A percentile compares a stretch with the other conserved stretches of the same genome.
Conservation (phyloP, 2,797 vertebrate species). For the Ctenosaura bakeri region DNA sequence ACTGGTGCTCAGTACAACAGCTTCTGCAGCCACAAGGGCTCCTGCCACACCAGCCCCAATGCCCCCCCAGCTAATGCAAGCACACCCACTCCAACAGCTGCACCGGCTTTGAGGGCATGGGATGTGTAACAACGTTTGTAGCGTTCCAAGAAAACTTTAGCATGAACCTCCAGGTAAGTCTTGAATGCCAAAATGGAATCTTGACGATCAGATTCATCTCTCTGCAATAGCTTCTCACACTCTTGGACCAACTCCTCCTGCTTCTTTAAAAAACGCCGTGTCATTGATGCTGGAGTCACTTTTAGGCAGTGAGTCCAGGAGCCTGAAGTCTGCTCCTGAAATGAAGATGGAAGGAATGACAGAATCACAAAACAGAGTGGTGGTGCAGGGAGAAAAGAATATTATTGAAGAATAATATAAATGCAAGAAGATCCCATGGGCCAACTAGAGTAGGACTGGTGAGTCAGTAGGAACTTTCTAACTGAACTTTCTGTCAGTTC, state of each 20-base stretch:
- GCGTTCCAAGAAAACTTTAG: slow-evolving; percentile 26
- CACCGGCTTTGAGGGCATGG: slow-evolving; percentile 34
- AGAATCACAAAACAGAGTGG: not conserved
- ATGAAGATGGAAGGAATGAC: not conserved
- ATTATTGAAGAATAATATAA: too few relatives aligned
- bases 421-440: too few relatives aligned
- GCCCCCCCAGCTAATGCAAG: slow-evolving; percentile 46
- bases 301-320: not conserved
- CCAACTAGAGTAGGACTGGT: too few relatives aligned
- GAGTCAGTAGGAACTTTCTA: too few relatives aligned
- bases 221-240: not conserved
- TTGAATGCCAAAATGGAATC: not conserved
- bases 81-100: slow-evolving; percentile 41
- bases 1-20: slow-evolving; percentile 15
- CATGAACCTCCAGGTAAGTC: not conserved
- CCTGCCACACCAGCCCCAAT: slow-evolving; percentile 51
- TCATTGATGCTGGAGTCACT: not conserved
- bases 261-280: not conserved
- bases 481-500: too few relatives aligned
- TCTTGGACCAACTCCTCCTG: not conserved
- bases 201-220: not conserved
- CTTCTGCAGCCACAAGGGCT: slow-evolving; percentile 45
- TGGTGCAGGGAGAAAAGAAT: not conserved
- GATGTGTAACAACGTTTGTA: slow-evolving; percentile 43
- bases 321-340: slow-evolving; percentile 20